phyloP scores from a whole-genome alignment of 2,113 vertebrate genomes.

The Coracopsis vasa region DNA sequence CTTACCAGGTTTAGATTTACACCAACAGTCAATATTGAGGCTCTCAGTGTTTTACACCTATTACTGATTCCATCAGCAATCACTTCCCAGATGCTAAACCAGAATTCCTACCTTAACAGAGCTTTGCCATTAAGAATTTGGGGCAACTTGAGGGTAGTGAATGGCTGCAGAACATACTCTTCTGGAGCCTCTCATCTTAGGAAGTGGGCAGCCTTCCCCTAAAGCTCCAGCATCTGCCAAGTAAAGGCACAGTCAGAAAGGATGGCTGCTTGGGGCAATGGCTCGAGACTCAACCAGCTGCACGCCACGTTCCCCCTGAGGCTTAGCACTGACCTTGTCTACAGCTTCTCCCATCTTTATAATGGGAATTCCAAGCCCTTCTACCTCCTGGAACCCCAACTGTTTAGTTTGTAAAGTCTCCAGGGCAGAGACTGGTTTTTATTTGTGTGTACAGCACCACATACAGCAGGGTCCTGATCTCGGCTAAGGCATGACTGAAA shows the following conservation, averaged over 20 bases:
- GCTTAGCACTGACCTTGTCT: background rate
- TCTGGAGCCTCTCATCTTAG: background rate
- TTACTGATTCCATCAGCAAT: background rate
- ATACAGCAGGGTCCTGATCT: conserved; percentile 47
- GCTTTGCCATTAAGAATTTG: background rate
- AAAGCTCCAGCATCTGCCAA: background rate
- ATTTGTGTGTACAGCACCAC: conserved; percentile 43
- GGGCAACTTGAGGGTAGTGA: background rate
- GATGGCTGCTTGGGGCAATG: background rate
- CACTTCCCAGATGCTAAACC: background rate
- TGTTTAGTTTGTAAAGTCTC: conserved; percentile 42
- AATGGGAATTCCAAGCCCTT: background rate
- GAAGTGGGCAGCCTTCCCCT: background rate
- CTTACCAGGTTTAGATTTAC: background rate
- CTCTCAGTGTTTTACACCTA: background rate
- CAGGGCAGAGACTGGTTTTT: conserved; percentile 33
- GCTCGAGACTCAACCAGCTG: background rate
- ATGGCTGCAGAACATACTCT: background rate
- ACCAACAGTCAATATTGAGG: background rate
- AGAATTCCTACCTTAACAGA: background rate
- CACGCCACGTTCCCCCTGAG: background rate
- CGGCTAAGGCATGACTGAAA: background rate
- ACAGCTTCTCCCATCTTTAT: background rate
- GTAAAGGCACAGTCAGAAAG: background rate
- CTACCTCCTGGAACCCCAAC: background rate